Percentiles rank a stretch among this genome's conserved stretches.
phyloP scores from a whole-genome alignment of 2,888 invertebrate species.

The Abscondita cerata region DNA sequence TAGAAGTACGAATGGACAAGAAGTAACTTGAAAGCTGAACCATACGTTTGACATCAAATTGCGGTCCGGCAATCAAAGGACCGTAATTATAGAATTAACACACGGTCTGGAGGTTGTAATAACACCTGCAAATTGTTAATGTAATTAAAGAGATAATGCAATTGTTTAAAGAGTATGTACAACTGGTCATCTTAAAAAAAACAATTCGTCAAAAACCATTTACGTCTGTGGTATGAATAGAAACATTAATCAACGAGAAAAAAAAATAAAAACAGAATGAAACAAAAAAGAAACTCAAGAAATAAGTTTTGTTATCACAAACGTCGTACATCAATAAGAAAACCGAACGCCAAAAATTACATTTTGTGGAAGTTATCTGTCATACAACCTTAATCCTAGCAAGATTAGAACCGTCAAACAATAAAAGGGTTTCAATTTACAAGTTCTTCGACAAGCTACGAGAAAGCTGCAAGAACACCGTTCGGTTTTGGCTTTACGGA shows the following conservation, averaged over 20 bases:
- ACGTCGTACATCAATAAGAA: conserved; percentile 41
- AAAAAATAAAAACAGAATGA: conserved; percentile 29
- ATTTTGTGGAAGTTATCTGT: background rate
- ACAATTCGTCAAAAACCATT: too few relatives aligned
- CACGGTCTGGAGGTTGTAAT: conserved; percentile 30
- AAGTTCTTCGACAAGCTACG: conserved; percentile 27
- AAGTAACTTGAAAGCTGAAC: conserved; percentile 26
- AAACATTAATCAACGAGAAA: conserved; percentile 28
- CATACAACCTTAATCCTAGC: background rate
- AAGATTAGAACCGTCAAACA: conserved; percentile 23
- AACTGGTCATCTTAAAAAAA: too few relatives aligned
- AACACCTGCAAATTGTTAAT: conserved; percentile 35
- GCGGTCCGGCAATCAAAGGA: conserved; percentile 42
- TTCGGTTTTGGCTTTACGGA: conserved; percentile 27
- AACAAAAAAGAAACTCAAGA: conserved; percentile 35
- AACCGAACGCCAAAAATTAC: background rate
- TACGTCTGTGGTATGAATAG: too few relatives aligned
- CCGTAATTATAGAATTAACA: conserved; percentile 42
- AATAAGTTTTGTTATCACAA: conserved; percentile 43
- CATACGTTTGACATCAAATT: conserved; percentile 37
- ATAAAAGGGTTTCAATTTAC: conserved; percentile 33
- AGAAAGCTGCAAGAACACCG: conserved; percentile 22
- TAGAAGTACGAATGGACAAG: conserved; percentile 26
- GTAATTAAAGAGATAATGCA: conserved; percentile 1
- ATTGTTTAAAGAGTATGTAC: conserved; percentile 5